Base-by-base conservation (phyloP, 2,888 invertebrate species). In the Netelia melanura region DNA sequence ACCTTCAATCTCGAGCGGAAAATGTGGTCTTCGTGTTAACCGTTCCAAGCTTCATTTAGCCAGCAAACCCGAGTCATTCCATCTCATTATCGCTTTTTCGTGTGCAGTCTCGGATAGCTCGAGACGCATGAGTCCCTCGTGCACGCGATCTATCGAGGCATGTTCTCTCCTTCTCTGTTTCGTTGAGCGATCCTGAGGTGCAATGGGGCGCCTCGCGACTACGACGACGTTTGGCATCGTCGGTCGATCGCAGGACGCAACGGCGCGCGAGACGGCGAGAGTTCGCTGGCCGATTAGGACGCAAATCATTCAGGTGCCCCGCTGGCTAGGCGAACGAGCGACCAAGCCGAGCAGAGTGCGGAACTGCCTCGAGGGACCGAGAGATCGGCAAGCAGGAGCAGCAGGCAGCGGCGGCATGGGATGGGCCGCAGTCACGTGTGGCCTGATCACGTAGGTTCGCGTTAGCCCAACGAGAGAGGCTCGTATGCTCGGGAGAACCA, bases 401-500 rank as follows among this genome's bases (percentile, higher is more conserved):
- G 58, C 56, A 1, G 54, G 54, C 44, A 80, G 25, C 70, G 62
- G 62, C 54, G 64, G 70, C 86, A 87, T 90, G 92, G 92, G 91
- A 92, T 91, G 91, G 91, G 92, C 92, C 89, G 89, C 91, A 92
- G 91, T 92, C 92, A 92, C 92, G 92, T 92, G 92, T 92, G 89
- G 87, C 89, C 81, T 82, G 84, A 72, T 76, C 88, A 91, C 89
- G 91, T 90, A 90, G 89, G 87, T 90, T 92, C 90, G 90, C 89
- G 91, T 91, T 92, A 92, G 88, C 81, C 14, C 81, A 74, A 56
- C 67, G 71, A 67, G 71, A 76, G n/a, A 72, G 25, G 80, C 87
- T 71, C 89, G 83, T 21, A 21, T 61, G 77, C 77, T 70, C 30
- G 30, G 61, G 52, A 56, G 67, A 77, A 68, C 85, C 88, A 86